phyloP scores from a whole-genome alignment of 1,140 invertebrate species.

The Sinonovacula constricta region DNA sequence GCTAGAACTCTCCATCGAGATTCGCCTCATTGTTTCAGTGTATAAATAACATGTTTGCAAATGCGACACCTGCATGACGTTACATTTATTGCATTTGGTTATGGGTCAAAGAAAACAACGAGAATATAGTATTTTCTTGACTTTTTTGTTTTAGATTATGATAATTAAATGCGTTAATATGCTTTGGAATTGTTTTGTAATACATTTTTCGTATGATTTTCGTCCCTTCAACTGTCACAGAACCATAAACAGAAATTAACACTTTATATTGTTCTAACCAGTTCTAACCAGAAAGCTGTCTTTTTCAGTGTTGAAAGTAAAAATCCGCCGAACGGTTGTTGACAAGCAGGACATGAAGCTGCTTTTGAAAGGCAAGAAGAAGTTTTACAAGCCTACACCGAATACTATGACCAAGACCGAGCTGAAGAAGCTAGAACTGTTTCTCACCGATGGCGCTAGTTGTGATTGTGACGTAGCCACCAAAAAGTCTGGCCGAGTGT shows the following conservation, averaged over 20 bases:
- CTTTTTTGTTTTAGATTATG: no score
- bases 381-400: constrained; percentile 38
- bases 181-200: background rate
- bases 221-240: background rate
- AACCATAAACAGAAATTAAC: background rate
- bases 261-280: background rate
- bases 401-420: constrained; percentile 24
- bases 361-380: constrained; percentile 16
- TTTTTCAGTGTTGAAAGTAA: constrained; percentile 25
- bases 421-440: constrained; percentile 10
- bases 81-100: no score
- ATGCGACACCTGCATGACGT: no score
- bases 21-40: no score
- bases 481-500: background rate
- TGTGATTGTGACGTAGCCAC: constrained; percentile 28
- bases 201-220: background rate
- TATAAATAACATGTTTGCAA: no score
- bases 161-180: constrained; percentile 4
- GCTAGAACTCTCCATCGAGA: no score
- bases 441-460: constrained; percentile 27
- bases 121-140: no score
- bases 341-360: constrained; percentile 23
- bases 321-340: constrained; percentile 15
- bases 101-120: no score
- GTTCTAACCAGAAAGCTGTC: background rate